Evolutionary conservation across 2,888 invertebrate species (phyloP).

Genomic region (Scaptodrosophila latifasciaeformis): DNA sequence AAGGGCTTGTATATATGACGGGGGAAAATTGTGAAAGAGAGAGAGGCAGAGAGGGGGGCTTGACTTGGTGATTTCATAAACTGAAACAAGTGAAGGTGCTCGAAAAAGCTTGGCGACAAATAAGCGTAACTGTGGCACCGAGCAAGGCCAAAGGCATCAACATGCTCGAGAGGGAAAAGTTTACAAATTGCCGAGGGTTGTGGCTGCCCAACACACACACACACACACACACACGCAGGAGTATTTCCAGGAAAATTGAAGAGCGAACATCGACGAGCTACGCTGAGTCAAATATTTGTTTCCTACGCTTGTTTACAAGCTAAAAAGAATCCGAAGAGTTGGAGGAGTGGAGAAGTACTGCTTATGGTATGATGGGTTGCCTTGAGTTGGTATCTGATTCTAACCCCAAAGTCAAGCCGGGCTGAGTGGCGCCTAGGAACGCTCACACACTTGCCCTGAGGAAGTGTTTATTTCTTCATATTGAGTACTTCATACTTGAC

Average conservation of each 20-base stretch:
- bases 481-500: too few species aligned
- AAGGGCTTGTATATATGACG: too few species aligned
- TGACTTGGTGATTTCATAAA: too few species aligned
- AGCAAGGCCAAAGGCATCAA: slow-evolving; percentile 13
- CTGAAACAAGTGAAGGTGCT: slow-evolving; percentile 63
- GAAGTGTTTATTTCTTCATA: slow-evolving; percentile 59
- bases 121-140: slow-evolving; percentile 37
- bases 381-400: too few species aligned
- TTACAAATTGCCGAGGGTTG: slow-evolving; percentile 43
- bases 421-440: slow-evolving; percentile 1
- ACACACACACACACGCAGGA: slow-evolving; percentile 7
- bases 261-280: too few species aligned
- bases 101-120: slow-evolving; percentile 62
- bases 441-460: slow-evolving; percentile 29
- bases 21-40: too few species aligned
- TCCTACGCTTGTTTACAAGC: slow-evolving; percentile 61
- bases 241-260: too few species aligned
- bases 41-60: too few species aligned
- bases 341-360: slow-evolving; percentile 7
- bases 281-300: slow-evolving; percentile 61
- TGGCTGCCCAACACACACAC: slow-evolving; percentile 14
- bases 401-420: slow-evolving; percentile 13
- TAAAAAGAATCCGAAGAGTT: slow-evolving; percentile 51
- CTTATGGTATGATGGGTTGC: background rate
- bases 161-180: slow-evolving; percentile 47